Evolutionary conservation across 2,888 invertebrate species (phyloP).

Genomic region (Lithophane ornitopus): DNA sequence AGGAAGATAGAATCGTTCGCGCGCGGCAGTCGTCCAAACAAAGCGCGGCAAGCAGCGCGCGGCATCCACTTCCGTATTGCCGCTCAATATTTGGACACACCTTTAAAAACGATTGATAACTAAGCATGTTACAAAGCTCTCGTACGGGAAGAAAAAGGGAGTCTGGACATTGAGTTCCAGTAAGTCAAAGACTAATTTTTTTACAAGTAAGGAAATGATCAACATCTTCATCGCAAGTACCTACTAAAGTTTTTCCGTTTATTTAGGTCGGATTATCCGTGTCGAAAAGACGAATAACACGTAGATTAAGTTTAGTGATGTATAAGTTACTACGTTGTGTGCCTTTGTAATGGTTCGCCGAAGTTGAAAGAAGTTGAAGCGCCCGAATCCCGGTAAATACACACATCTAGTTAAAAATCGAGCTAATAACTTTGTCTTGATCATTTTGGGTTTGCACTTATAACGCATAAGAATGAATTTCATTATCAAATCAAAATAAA

Average conservation of each 20-base stretch:
- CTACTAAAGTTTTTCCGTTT: constrained; percentile 38
- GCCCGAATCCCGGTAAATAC: constrained; percentile 32
- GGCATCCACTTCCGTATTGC: too few species aligned
- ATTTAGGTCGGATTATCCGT: constrained; percentile 53
- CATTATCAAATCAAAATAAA: background rate
- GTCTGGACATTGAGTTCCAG: background rate
- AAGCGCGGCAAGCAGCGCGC: too few species aligned
- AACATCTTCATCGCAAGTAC: constrained; percentile 30
- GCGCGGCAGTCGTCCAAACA: too few species aligned
- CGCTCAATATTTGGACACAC: too few species aligned
- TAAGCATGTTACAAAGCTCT: background rate
- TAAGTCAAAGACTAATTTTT: background rate
- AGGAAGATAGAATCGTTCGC: too few species aligned
- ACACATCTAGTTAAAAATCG: constrained; percentile 9
- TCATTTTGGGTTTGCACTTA: constrained; percentile 6
- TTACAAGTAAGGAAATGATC: constrained; percentile 11
- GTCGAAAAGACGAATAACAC: constrained; percentile 48
- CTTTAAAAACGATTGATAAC: background rate
- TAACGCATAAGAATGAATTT: background rate
- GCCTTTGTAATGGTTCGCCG: constrained; percentile 39
- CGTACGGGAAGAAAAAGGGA: background rate
- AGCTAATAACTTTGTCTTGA: constrained; percentile 6
- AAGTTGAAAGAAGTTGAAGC: constrained; percentile 47
- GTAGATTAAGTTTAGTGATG: constrained; percentile 39
- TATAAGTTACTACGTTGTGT: constrained; percentile 43